Base-by-base conservation (phyloP, 1,140 invertebrate genomes). In the Maniola jurtina region DNA sequence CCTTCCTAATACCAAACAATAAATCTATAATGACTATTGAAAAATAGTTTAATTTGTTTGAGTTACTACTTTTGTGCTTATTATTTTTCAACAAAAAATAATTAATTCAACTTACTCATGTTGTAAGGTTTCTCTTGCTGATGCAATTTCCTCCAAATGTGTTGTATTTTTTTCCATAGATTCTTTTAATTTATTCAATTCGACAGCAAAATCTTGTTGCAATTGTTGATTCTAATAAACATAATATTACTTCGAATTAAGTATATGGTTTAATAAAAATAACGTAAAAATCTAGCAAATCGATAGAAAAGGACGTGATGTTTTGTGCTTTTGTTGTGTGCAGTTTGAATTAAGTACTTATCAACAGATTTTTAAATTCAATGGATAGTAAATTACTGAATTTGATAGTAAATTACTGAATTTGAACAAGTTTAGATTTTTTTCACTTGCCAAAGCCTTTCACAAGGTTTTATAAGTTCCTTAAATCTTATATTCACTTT, bases 101-200 rank as follows among this genome's bases (percentile, higher is more conserved):
- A 25, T 2, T 42, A 5, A 9, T 50, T 4, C 36, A 60, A 72
- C 76, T 80, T 75, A 89, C 87, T 89, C 87, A 5, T 62, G n/a
- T 72, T 87, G 81, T 48, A 89, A 68, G 59, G 80, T 86, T 60
- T 83, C 79, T 8, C 83, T 80, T 50, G 81, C 83, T 33, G 71
- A 68, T 6, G 75, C 81, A 59, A 89, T 89, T 64, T 86, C 77
- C 74, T 88, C 81, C 54, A 89, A 78, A 70, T 87, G 78, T 4
- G 47, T 64, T 7, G 77, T 84, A 60, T 88, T 86, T 64, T 80
- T 76, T 62, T 70, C 74, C 13, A 88, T 82, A 13, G 77, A 84
- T 66, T 81, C 76, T 6, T 77, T 87, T 61, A 89, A 73, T 58
- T 83, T 83, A 13, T 70, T 77, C 3, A 89, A 73, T 72, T 87